Evolutionary conservation across 2,113 vertebrate genomes (phyloP).

Genomic region (Dermatemys mawii): DNA sequence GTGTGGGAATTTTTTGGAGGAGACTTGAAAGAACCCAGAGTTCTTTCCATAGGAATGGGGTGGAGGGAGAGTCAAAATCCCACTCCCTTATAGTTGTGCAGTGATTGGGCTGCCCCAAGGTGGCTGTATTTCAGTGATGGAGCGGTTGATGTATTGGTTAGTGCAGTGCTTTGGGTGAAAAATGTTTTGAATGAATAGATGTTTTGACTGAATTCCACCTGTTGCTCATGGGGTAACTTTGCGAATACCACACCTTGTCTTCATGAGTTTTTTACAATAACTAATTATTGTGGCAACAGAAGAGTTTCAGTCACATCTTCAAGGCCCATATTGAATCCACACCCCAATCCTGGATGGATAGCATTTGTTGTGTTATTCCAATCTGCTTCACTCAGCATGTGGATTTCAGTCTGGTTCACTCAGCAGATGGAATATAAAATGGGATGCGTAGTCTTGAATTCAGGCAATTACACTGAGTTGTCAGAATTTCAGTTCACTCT

Average conservation of each 20-base stretch:
- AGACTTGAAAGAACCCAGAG: not conserved
- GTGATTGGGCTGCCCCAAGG: accelerated
- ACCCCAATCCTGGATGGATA: not conserved
- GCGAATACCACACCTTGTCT: not conserved
- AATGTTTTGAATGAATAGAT: not conserved
- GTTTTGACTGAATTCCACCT: not conserved
- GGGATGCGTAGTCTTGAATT: not conserved
- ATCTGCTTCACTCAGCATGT: not conserved
- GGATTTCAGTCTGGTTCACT: not conserved
- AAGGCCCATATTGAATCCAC: not conserved
- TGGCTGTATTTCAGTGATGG: not conserved
- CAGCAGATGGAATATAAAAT: not conserved
- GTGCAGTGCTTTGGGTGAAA: not conserved
- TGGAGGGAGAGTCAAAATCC: not conserved
- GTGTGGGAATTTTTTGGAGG: not conserved
- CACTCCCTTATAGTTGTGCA: not conserved
- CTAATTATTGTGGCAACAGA: not conserved
- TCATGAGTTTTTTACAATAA: not conserved
- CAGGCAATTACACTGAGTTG: not conserved
- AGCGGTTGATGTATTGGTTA: not conserved
- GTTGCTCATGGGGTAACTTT: not conserved
- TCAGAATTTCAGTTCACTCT: not conserved
- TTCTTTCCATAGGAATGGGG: accelerated
- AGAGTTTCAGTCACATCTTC: not conserved
- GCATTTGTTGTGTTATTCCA: not conserved